Evolutionary conservation across 2,888 invertebrate genomes (phyloP), one percentile per base, ranked within the genome.

Genomic region (Drosophila borealis): DNA sequence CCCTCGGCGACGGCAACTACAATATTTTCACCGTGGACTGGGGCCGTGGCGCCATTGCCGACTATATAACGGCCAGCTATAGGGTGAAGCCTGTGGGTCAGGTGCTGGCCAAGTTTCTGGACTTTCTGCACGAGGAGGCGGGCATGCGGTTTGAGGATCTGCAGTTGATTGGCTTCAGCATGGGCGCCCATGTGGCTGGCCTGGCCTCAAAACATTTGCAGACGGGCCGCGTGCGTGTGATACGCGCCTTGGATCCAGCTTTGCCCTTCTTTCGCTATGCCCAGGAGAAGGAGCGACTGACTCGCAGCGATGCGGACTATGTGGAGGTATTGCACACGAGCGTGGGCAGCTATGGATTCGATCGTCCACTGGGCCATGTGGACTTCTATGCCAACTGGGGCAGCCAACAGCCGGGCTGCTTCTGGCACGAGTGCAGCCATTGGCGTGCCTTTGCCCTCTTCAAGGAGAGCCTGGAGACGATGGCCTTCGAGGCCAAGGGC

Each of bases 321-420:
- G 96, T 95, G 1, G 96, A 96, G 86, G 94, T 96, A 1, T 94
- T 96, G 64, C 96, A 96, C 86, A 95, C 95, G 0, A 94, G 95
- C 73, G 94, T 93, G 6, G 91, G 91, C 41, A 88, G 89, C 29
- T 91, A 91, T 67, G 91, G 91, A n/a, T 91, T 89, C 70, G 91
- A 92, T 80, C 89, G 82, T 66, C 85, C 93, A 0, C 75, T 93
- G 81, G 95, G 95, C 0, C 92, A 94, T 71, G 91, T 93, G 0
- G 95, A 95, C 88, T 94, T 94, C 82, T 95, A 93, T 88, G 93
- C 94, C 3, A 95, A 95, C 69, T 94, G 94, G 36, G 94, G 95
- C 10, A 90, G 93, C 49, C 80, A 90, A 11, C 95, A 95, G 80
- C 95, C 95, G 0, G 95, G 95, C 0, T 95, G 95, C 78, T 88